phyloP scores from a whole-genome alignment of 2,797 vertebrate species.

The Ctenopoma multispine region DNA sequence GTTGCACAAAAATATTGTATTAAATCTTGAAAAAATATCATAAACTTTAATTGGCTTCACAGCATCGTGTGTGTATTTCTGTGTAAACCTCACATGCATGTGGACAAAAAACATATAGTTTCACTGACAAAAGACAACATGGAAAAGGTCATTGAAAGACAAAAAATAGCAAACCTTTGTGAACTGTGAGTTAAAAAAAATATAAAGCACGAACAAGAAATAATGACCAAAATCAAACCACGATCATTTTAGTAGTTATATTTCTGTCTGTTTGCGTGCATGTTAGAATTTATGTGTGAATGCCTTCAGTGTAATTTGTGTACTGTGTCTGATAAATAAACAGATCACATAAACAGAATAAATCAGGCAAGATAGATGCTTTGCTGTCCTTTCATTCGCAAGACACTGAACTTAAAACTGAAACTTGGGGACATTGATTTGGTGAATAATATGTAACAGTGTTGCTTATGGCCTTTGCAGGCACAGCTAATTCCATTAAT shows the following conservation, averaged over 20 bases:
- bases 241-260: not conserved
- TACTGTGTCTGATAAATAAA: constrained; percentile 7
- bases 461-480: constrained; percentile 26
- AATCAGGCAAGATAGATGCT: constrained; percentile 31
- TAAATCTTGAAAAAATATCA: constrained; percentile 1
- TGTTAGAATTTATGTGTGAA: constrained; percentile 1
- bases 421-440: constrained; percentile 73
- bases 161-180: not conserved
- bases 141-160: not conserved
- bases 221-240: not conserved
- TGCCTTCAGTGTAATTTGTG: constrained; percentile 11
- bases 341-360: not conserved
- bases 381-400: constrained; percentile 65
- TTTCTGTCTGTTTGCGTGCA: not conserved
- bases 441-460: constrained; percentile 66
- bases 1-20: not conserved
- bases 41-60: not conserved
- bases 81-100: not conserved
- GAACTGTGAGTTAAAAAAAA: not conserved
- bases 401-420: constrained; percentile 77
- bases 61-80: not conserved
- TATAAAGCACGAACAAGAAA: not conserved
- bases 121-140: not conserved
- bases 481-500: constrained; percentile 11
- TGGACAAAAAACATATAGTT: not conserved